Evolutionary conservation across 2,888 invertebrate genomes (phyloP).

Genomic region (Pyralis farinalis): DNA sequence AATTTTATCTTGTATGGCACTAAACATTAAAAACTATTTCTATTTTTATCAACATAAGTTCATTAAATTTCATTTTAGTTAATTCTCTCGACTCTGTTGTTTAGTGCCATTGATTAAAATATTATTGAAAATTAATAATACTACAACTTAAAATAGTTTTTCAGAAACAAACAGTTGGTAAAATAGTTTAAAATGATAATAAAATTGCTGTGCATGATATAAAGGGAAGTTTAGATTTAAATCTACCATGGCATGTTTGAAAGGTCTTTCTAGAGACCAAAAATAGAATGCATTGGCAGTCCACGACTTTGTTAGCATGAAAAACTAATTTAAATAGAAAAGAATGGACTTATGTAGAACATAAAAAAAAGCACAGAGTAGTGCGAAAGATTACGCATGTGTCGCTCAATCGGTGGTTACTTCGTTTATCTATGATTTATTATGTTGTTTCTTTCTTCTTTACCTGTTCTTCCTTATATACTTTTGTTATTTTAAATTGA

Average conservation of each 20-base stretch:
- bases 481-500: conserved; percentile 31
- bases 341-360: conserved; percentile 57
- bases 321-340: conserved; percentile 64
- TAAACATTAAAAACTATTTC: conserved; percentile 40
- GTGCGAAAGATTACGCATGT: conserved; percentile 75
- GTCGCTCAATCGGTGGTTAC: conserved; percentile 64
- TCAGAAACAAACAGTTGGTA: conserved; percentile 10
- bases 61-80: conserved; percentile 13
- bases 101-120: conserved; percentile 53
- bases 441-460: conserved; percentile 33
- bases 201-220: conserved; percentile 54
- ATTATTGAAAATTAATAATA: conserved; percentile 25
- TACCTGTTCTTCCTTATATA: conserved; percentile 28
- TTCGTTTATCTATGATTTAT: conserved; percentile 34
- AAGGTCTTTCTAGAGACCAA: conserved; percentile 13
- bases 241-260: conserved; percentile 59
- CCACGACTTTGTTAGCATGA: conserved; percentile 68
- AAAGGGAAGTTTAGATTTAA: conserved; percentile 41
- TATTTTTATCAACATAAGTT: conserved; percentile 8
- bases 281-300: conserved; percentile 25
- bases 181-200: conserved; percentile 12
- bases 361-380: conserved; percentile 70
- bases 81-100: conserved; percentile 28
- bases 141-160: conserved; percentile 18
- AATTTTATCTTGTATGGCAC: conserved; percentile 44